phyloP scores from a whole-genome alignment of 2,888 invertebrate genomes.

The Nematopogon swammerdamellus region DNA sequence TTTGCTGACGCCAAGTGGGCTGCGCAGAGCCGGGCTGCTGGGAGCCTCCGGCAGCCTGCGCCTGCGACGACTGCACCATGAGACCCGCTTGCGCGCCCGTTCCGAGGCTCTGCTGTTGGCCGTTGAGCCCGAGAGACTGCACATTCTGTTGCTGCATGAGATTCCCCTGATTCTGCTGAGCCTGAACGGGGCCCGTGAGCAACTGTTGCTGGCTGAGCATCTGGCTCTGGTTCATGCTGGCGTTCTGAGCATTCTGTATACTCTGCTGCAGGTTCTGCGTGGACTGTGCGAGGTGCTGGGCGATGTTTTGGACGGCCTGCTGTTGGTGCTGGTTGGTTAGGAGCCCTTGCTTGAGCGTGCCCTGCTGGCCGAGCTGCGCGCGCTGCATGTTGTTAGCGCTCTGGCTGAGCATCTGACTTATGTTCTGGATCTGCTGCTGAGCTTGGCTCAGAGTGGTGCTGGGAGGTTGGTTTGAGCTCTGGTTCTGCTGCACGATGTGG shows the following conservation, averaged over 20 bases:
- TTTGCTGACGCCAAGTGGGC: slow-evolving; percentile 46
- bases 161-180: slow-evolving; percentile 31
- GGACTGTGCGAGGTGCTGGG: slow-evolving; percentile 43
- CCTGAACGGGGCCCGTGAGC: slow-evolving; percentile 48
- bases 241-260: slow-evolving; percentile 47
- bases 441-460: slow-evolving; percentile 55
- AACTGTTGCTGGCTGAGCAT: slow-evolving; percentile 40
- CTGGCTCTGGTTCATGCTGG: slow-evolving; percentile 39
- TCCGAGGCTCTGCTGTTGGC: slow-evolving; percentile 43
- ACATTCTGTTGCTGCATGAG: slow-evolving; percentile 44
- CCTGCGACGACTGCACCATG: slow-evolving; percentile 36
- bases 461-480: slow-evolving; percentile 31
- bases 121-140: slow-evolving; percentile 28
- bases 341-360: slow-evolving; percentile 41
- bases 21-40: slow-evolving; percentile 24
- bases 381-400: slow-evolving; percentile 48
- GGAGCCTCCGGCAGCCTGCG: slow-evolving; percentile 26
- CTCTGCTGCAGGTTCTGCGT: slow-evolving; percentile 35
- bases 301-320: slow-evolving; percentile 42
- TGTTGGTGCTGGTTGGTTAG: slow-evolving; percentile 29
- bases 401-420: slow-evolving; percentile 54
- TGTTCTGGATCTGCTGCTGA: slow-evolving; percentile 61
- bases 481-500: slow-evolving; percentile 38
- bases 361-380: slow-evolving; percentile 40
- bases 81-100: slow-evolving; percentile 41